Percentiles rank a stretch among this genome's conserved stretches.
Conservation (phyloP, 2,888 invertebrate species). For the Lasioglossum calceatum region DNA sequence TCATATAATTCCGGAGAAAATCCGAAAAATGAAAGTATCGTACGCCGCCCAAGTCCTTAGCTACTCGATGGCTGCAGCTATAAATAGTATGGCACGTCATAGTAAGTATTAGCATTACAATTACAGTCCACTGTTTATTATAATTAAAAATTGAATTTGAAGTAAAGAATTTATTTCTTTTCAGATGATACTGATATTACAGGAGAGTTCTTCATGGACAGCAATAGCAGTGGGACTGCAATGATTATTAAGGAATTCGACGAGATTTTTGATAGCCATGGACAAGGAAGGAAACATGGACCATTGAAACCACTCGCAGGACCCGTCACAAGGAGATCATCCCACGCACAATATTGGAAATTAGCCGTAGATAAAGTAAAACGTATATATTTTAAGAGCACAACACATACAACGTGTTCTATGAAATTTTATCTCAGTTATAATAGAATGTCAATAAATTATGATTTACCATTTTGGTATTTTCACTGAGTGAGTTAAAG, state of each 20-base stretch:
- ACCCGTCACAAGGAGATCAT: background rate
- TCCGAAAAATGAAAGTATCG: background rate
- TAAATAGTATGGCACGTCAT: background rate
- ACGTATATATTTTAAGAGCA: too few relatives aligned
- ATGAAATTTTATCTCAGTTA: too few relatives aligned
- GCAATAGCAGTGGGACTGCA: background rate
- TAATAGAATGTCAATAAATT: too few relatives aligned
- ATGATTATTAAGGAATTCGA: background rate
- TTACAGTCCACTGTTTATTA: background rate
- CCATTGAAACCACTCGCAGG: background rate
- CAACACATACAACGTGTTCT: too few relatives aligned
- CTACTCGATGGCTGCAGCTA: slow-evolving; percentile 5
- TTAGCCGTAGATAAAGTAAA: background rate
- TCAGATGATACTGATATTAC: background rate
- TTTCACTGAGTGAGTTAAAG: too few relatives aligned
- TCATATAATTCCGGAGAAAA: background rate
- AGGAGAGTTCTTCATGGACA: background rate
- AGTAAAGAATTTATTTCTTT: slow-evolving; percentile 4
- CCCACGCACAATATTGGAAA: background rate
- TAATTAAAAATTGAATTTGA: background rate
- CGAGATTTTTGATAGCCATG: background rate
- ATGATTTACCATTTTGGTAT: too few relatives aligned
- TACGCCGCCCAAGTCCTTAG: slow-evolving; percentile 8
- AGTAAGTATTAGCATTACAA: background rate
- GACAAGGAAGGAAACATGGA: background rate